These are phyloP conservation scores for Myotis davidii DNA, from an alignment of 2,113 vertebrate genomes.

Conservation along the genomic window DNA sequence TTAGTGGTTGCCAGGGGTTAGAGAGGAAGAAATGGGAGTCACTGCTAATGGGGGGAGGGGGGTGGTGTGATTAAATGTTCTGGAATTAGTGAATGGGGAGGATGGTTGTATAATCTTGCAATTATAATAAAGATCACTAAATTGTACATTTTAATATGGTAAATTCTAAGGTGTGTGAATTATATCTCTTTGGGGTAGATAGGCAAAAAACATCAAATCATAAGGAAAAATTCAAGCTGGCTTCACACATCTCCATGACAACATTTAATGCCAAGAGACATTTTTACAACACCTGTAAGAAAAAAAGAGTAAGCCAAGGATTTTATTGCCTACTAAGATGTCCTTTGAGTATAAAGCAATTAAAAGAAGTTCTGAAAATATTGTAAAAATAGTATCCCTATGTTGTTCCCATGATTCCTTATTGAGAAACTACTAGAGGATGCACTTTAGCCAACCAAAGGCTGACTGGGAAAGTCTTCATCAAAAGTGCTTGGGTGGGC, in stretches of 20 bases:
- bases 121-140: neutral
- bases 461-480: neutral
- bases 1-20: neutral
- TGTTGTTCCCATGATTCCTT: neutral
- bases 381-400: slow-evolving; percentile 1
- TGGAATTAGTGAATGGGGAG: neutral
- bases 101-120: neutral
- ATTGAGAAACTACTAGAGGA: slow-evolving; percentile 14
- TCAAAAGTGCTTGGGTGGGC: neutral
- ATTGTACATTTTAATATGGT: slow-evolving; percentile 1
- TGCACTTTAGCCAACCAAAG: neutral
- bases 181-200: neutral
- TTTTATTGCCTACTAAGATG: slow-evolving; percentile 3
- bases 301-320: neutral
- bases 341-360: neutral
- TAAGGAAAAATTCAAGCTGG: neutral
- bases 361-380: slow-evolving; percentile 43
- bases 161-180: slow-evolving; percentile 34
- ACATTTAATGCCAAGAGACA: neutral
- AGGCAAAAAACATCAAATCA: slow-evolving; percentile 18
- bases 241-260: neutral
- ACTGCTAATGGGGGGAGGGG: neutral
- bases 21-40: neutral
- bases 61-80: slow-evolving; percentile 8
- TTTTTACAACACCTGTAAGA: neutral